These are phyloP conservation scores for Pammene aurita DNA, from an alignment of 2,888 invertebrate genomes.

Conservation along the genomic window DNA sequence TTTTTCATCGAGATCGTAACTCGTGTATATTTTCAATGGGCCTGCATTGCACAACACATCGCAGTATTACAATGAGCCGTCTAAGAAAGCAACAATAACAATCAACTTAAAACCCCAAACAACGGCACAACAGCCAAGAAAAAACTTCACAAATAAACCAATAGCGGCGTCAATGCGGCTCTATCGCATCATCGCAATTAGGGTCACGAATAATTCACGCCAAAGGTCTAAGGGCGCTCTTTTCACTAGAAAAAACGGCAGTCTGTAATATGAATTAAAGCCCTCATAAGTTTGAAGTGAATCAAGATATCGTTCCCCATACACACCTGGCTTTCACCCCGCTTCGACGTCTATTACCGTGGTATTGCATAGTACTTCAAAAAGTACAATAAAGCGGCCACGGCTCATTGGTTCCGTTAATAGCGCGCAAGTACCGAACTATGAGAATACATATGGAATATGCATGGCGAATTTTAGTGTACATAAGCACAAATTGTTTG, in stretches of 20 bases:
- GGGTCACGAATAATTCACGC: conserved; percentile 81
- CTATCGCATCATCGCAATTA: conserved; percentile 82
- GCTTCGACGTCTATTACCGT: conserved; percentile 56
- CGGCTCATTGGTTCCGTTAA: conserved; percentile 69
- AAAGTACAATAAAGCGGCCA: conserved; percentile 70
- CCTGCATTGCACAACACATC: conserved; percentile 54
- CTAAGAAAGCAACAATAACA: conserved; percentile 62
- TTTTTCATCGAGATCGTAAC: conserved; percentile 29
- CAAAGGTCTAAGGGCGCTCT: conserved; percentile 75
- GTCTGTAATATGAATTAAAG: conserved; percentile 64
- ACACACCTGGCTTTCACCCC: conserved; percentile 79
- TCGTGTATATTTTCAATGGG: conserved; percentile 42
- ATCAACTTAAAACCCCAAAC: conserved; percentile 57
- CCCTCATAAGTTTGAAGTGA: conserved; percentile 72
- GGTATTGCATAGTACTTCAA: conserved; percentile 63
- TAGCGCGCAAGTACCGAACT: conserved; percentile 50
- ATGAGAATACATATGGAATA: conserved; percentile 54
- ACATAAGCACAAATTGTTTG: conserved; percentile 21
- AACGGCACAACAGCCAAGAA: conserved; percentile 58
- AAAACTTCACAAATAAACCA: conserved; percentile 69
- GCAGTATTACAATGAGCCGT: conserved; percentile 46
- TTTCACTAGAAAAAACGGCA: conserved; percentile 62
- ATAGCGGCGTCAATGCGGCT: conserved; percentile 72
- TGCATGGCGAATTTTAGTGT: conserved; percentile 57
- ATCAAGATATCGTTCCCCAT: conserved; percentile 78